These are phyloP conservation scores for Platichthys flesus DNA, from an alignment of 2,113 vertebrate genomes.

Conservation along the genomic window DNA sequence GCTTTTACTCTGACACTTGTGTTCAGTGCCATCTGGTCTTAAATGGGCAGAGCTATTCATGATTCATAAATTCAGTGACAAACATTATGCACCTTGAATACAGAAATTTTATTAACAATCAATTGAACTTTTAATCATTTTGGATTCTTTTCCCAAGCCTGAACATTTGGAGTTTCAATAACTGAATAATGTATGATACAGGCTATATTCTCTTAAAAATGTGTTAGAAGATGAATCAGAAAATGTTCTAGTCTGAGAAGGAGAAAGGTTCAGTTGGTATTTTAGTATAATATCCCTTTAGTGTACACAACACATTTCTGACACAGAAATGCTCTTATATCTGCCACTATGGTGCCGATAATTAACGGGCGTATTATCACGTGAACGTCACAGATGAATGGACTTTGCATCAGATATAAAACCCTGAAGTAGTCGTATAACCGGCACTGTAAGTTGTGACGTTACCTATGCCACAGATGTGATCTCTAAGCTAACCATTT, in stretches of 20 bases:
- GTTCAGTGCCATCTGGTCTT: constrained; percentile 58
- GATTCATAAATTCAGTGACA: constrained; percentile 51
- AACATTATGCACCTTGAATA: constrained; percentile 64
- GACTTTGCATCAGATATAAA: constrained; percentile 34
- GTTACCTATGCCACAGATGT: constrained; percentile 64
- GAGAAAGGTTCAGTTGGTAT: constrained; percentile 23
- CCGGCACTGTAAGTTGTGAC: constrained; percentile 60
- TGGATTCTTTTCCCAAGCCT: constrained; percentile 41
- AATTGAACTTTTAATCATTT: constrained; percentile 37
- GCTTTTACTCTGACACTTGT: constrained; percentile 65
- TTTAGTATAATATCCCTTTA: constrained; percentile 44
- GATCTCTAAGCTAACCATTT: constrained; percentile 70
- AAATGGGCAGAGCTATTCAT: constrained; percentile 46
- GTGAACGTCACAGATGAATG: constrained; percentile 49
- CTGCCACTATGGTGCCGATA: constrained; percentile 18
- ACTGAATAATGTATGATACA: constrained; percentile 59
- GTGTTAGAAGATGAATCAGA: constrained; percentile 51
- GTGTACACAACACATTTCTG: constrained; percentile 41
- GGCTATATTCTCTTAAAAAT: constrained; percentile 50
- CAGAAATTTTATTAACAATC: constrained; percentile 48
- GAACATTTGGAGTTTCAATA: constrained; percentile 44
- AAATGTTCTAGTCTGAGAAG: constrained; percentile 30
- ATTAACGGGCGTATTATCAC: constrained; percentile 30
- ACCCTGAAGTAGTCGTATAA: constrained; percentile 47
- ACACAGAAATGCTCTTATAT: constrained; percentile 28